These are phyloP conservation scores for Drosophila pectinifera DNA, from an alignment of 1,140 invertebrate species.

Conservation along the genomic window DNA sequence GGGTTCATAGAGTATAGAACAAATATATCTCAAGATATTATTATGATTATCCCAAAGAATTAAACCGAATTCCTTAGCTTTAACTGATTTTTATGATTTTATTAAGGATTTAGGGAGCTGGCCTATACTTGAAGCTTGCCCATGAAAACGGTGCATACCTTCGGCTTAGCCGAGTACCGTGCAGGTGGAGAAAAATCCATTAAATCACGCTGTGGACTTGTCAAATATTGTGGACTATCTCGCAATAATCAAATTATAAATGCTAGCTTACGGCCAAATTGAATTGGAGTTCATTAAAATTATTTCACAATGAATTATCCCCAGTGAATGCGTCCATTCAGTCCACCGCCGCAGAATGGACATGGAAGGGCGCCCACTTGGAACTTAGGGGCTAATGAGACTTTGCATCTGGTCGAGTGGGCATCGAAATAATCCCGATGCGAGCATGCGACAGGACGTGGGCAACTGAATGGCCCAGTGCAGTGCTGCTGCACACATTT, in stretches of 20 bases:
- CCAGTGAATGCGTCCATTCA: constrained; percentile 7
- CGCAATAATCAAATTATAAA: constrained; percentile 9
- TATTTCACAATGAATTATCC: constrained; percentile 14
- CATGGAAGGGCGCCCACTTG: neutral
- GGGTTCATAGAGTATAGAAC: no score
- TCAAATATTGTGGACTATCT: constrained; percentile 1
- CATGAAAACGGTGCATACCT: neutral
- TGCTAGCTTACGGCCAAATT: neutral
- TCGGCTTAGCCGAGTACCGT: neutral
- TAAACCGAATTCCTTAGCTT: no score
- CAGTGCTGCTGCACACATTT: neutral
- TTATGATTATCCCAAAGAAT: neutral
- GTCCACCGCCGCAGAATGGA: neutral
- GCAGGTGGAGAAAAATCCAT: neutral
- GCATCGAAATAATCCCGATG: neutral
- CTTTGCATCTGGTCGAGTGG: constrained; percentile 5
- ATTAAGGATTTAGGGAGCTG: no score
- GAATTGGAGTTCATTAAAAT: constrained; percentile 7
- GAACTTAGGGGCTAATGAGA: neutral
- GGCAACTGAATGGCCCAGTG: neutral
- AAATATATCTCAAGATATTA: neutral
- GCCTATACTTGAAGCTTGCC: no score
- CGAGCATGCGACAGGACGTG: neutral
- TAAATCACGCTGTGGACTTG: neutral
- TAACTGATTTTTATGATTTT: no score